Evolutionary conservation across 1,140 invertebrate species (phyloP), one percentile per base, ranked within the genome.

Genomic region (Trichonephila clavipes): DNA sequence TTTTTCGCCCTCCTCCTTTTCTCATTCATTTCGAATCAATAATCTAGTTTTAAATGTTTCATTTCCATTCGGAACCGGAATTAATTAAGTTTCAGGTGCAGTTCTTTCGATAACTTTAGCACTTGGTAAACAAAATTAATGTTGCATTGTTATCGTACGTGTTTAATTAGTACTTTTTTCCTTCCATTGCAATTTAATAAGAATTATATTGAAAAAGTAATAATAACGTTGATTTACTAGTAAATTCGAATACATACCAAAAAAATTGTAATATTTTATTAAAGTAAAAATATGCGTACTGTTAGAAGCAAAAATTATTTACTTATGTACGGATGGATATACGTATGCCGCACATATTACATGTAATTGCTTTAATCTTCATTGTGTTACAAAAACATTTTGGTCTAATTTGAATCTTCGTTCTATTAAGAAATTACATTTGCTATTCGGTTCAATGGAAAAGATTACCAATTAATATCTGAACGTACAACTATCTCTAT

Each of bases 41-140:
- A 85, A 85, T 59, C 58, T 85, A 59, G 83, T 85, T 85, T 85
- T 85, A 85, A 85, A 85, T 28, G 34, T 21, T 85, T 85, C 83
- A 59, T 61, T 85, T 28, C 10, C 44, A 85, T 85, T 59, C 24
- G 12, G 58, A 21, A 21, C 21, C 21, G 24, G 51, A 85, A 85
- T 61, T 85, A 85, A 85, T 85, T 85, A 85, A 51, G n/a, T 59
- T n/a, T 85, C 5, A 24, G 83, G 83, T 61, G n/a, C 24, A 59
- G 21, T n/a, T 85, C n/a, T n/a, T 58, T 21, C 14, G 24, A 34
- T 77, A 28, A 14, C 28, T 34, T 77, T 40, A 18, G 14, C 16
- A 34, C 28, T 19, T 69, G 66, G 72, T 28, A 77, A 77, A 77
- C 14, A 28, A 40, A 77, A 77, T 77, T 77, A 40, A 77, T 34